These are phyloP conservation scores for Neodiprion virginianus DNA, from an alignment of 1,140 invertebrate species.

Conservation along the genomic window DNA sequence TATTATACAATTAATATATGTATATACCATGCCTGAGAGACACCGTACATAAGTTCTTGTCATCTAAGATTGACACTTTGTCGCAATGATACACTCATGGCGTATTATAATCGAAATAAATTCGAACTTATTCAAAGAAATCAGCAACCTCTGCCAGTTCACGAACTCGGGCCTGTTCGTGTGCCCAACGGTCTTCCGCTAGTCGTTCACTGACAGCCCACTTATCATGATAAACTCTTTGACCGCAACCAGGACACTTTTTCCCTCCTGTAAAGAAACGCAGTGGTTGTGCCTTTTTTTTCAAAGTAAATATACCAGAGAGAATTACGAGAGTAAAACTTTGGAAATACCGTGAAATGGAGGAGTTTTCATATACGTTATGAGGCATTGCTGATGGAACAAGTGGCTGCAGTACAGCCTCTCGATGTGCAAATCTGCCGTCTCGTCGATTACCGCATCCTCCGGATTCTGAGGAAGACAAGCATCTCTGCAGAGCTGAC, in stretches of 20 bases:
- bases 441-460: conserved; percentile 65
- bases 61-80: too few species aligned
- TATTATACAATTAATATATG: too few species aligned
- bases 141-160: conserved; percentile 80
- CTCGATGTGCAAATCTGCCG: conserved; percentile 69
- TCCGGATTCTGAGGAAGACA: conserved; percentile 70
- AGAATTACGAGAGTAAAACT: background rate
- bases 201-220: conserved; percentile 76
- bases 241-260: conserved; percentile 68
- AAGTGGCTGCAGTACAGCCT: conserved; percentile 79
- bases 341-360: conserved; percentile 73
- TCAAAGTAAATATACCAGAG: conserved; percentile 10
- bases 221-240: conserved; percentile 77
- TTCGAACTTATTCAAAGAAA: conserved; percentile 63
- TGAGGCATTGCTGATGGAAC: conserved; percentile 77
- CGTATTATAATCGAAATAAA: too few species aligned
- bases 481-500: conserved; percentile 68
- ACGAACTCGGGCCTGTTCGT: conserved; percentile 76
- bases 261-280: conserved; percentile 64
- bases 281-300: conserved; percentile 20
- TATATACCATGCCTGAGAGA: too few species aligned
- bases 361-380: conserved; percentile 76
- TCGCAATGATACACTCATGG: too few species aligned
- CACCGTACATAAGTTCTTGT: too few species aligned
- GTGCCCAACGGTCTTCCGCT: conserved; percentile 79